phyloP scores from a whole-genome alignment of 2,113 vertebrate genomes.

The Edolisoma coerulescens region DNA sequence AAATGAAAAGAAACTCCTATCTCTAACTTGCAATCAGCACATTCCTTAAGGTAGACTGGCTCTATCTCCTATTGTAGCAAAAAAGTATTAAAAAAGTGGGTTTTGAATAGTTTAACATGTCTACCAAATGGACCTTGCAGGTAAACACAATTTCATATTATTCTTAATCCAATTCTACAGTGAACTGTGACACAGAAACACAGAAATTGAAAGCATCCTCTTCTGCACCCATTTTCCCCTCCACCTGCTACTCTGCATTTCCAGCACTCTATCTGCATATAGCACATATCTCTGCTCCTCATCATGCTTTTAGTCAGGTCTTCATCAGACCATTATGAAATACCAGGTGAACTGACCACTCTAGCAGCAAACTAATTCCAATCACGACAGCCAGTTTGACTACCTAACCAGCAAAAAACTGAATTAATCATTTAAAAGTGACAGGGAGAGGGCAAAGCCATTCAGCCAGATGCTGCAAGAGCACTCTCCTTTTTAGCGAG shows the following conservation, averaged over 20 bases:
- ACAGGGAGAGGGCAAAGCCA: background rate
- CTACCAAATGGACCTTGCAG: background rate
- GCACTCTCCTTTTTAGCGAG: background rate
- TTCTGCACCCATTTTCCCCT: background rate
- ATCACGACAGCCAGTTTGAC: background rate
- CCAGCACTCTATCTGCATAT: background rate
- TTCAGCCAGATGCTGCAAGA: background rate
- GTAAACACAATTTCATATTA: background rate
- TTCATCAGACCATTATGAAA: background rate
- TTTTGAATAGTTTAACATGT: background rate
- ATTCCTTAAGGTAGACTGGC: background rate
- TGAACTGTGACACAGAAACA: background rate
- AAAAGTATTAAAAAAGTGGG: background rate
- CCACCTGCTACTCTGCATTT: background rate
- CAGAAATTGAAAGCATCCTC: background rate
- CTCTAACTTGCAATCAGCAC: background rate
- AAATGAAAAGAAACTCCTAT: background rate
- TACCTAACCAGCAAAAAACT: background rate
- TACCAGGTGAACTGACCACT: background rate
- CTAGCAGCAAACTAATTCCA: background rate
- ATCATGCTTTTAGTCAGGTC: background rate
- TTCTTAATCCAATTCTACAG: background rate
- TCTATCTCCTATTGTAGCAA: background rate
- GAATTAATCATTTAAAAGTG: background rate
- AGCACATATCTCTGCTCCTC: background rate